Evolutionary conservation across 2,113 vertebrate genomes (phyloP), one percentile per base, ranked within the genome.

Genomic region (Talpa occidentalis): DNA sequence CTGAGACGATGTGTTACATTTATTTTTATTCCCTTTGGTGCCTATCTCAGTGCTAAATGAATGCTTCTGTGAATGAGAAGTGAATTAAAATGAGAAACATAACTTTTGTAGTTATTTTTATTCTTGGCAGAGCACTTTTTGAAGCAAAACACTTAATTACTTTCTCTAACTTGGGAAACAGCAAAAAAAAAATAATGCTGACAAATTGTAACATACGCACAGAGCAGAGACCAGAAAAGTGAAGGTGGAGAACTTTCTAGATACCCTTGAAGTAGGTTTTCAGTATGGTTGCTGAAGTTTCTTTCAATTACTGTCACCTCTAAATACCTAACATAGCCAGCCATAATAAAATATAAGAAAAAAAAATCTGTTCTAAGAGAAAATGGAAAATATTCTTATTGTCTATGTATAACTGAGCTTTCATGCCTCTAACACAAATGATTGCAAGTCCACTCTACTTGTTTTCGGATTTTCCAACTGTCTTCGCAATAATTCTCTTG

Each of bases 321-420:
- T 72, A 69, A 94, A 93, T 16, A 91, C 2, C 7, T 90, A 81
- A 60, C 5, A 91, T 5, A 66, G 21, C 89, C 3, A 59, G 17
- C 10, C 15, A 40, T 69, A 93, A 28, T 80, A 40, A 96, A 74
- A 77, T 86, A 4, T 87, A 72, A 49, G 77, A 77, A 91, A 35
- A 94, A 62, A 94, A 62, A 94, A 95, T 52, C 30, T 35, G 70
- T 70, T 88, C 15, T 49, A 85, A 95, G 10, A 9, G 21, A 8
- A 96, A 94, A 90, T 54, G 89, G 32, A 86, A 95, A 70, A 30
- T 83, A 82, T 82, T 85, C 30, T 86, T 91, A 81, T 52, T 88
- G 44, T 81, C 54, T 94, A 28, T 90, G 37, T 47, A 17, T 59
- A 78, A 78, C 16, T 92, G 19, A 8, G 94, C 16, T 90, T 92